Conservation (phyloP, 2,113 vertebrate genomes). For the Turdus rufiventris region DNA sequence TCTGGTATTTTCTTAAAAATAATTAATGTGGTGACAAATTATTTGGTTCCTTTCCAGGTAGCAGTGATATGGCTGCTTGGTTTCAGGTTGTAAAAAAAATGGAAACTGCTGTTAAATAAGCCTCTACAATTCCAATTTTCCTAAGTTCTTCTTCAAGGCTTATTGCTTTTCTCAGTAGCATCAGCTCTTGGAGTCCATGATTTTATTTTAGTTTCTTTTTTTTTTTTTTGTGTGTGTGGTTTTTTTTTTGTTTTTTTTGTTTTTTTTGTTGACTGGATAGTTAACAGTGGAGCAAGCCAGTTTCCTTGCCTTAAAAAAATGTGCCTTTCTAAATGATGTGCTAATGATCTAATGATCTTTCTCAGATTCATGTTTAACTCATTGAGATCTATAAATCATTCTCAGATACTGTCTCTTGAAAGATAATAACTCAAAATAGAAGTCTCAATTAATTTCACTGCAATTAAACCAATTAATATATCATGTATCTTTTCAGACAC, state of each 20-base stretch:
- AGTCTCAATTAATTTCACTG: background rate
- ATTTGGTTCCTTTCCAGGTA: background rate
- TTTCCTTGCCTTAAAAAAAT: background rate
- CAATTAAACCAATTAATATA: constrained; percentile 14
- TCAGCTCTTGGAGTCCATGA: background rate
- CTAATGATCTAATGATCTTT: background rate
- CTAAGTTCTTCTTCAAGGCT: background rate
- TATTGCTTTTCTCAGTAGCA: background rate
- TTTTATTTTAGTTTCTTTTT: background rate
- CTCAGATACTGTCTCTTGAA: background rate
- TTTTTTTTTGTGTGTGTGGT: background rate
- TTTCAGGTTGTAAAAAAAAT: background rate
- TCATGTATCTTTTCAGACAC: background rate
- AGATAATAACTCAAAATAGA: background rate
- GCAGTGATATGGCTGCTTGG: background rate
- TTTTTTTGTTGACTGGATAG: background rate
- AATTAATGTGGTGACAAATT: background rate
- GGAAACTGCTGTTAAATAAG: background rate
- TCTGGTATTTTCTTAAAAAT: background rate
- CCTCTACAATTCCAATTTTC: background rate
- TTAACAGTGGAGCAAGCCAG: background rate
- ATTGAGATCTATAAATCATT: background rate
- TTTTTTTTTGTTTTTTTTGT: background rate
- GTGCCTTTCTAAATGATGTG: background rate
- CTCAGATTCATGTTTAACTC: background rate